phyloP scores from a whole-genome alignment of 1,140 invertebrate species.

The Latrodectus geometricus region DNA sequence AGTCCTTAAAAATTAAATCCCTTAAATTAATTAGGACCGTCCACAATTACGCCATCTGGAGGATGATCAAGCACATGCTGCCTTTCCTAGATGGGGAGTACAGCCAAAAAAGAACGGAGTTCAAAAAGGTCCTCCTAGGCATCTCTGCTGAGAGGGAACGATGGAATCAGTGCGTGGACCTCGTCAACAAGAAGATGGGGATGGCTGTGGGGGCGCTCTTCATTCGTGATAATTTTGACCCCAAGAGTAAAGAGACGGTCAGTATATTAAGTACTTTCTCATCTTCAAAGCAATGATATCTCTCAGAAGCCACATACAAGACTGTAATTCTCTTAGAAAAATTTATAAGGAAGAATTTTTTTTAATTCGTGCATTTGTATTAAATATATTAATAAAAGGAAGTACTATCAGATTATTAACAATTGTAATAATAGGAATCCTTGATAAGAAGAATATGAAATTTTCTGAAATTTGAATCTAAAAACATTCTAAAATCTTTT shows the following conservation, averaged over 20 bases:
- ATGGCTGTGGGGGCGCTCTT: constrained; percentile 89
- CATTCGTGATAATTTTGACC: constrained; percentile 86
- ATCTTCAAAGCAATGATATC: neutral
- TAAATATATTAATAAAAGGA: too few relatives aligned
- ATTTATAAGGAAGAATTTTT: too few relatives aligned
- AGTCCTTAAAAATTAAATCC: constrained; percentile 34
- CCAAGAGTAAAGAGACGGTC: constrained; percentile 82
- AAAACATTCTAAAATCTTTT: too few relatives aligned
- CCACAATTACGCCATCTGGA: constrained; percentile 87
- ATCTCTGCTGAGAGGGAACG: constrained; percentile 74
- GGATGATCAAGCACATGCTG: constrained; percentile 81
- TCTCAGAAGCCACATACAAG: too few relatives aligned
- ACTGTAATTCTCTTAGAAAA: too few relatives aligned
- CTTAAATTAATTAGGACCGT: constrained; percentile 74
- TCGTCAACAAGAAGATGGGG: constrained; percentile 85
- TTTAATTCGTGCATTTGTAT: too few relatives aligned
- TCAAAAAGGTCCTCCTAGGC: constrained; percentile 83
- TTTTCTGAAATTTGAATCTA: too few relatives aligned
- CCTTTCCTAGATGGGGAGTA: constrained; percentile 87
- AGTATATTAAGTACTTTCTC: constrained; percentile 65
- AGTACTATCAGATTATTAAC: too few relatives aligned
- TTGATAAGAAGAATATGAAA: too few relatives aligned
- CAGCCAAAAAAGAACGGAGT: constrained; percentile 81
- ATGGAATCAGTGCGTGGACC: constrained; percentile 86
- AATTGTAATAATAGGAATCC: too few relatives aligned